Evolutionary conservation across 1,140 invertebrate genomes (phyloP).

Genomic region (Fopius arisanus): DNA sequence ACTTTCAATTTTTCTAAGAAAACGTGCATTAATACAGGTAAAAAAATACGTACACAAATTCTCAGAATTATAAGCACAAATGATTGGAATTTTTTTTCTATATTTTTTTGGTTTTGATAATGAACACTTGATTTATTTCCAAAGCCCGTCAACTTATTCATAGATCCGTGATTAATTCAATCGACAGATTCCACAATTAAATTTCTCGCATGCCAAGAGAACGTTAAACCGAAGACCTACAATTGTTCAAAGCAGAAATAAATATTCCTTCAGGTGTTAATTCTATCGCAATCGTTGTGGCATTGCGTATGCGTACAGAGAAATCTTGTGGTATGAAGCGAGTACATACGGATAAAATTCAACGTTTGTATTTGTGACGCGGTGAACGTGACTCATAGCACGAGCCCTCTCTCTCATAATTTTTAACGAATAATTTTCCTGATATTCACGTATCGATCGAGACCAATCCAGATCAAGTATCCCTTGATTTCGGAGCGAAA

Average conservation of each 20-base stretch:
- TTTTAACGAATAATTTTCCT: background rate
- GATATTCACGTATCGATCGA: background rate
- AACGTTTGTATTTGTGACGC: background rate
- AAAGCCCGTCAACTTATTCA: background rate
- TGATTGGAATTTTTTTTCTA: no score
- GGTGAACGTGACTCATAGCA: conserved; percentile 2
- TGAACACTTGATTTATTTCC: background rate
- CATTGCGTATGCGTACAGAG: background rate
- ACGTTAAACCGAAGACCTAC: background rate
- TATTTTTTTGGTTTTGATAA: no score
- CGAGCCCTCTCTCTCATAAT: background rate
- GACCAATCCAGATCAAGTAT: background rate
- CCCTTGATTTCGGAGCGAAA: conserved; percentile 1
- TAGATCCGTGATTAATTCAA: background rate
- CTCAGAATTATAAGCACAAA: no score
- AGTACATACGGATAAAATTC: background rate
- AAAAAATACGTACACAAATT: no score
- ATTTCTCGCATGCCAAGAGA: background rate
- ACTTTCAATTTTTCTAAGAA: no score
- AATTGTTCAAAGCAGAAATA: background rate
- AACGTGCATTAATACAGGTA: no score
- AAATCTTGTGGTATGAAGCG: background rate
- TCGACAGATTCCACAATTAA: background rate
- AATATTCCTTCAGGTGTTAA: background rate
- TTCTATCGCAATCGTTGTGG: background rate